Evolutionary conservation across 2,113 vertebrate genomes (phyloP).

Genomic region (Syrrhaptes paradoxus): DNA sequence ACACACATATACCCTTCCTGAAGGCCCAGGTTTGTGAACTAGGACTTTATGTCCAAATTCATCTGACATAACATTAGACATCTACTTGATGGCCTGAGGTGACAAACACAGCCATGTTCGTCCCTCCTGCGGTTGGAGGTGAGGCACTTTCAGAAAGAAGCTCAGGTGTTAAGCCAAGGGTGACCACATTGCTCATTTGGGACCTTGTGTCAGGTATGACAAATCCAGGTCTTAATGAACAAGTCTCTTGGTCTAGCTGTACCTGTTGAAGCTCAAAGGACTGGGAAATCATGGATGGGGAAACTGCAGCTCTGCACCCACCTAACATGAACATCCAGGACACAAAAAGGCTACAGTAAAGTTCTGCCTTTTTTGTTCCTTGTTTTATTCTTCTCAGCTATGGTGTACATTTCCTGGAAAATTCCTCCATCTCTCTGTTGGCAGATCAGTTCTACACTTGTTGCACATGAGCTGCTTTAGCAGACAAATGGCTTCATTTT

Average conservation of each 20-base stretch:
- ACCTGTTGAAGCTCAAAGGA: background rate
- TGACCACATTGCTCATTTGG: background rate
- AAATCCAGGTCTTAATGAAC: background rate
- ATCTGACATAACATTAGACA: background rate
- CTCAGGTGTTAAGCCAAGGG: background rate
- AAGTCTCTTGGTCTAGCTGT: background rate
- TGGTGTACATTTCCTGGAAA: background rate
- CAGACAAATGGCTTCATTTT: conserved; percentile 8
- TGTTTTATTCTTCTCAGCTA: background rate
- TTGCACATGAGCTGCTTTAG: conserved; percentile 34
- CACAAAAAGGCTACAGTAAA: background rate
- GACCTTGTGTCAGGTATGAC: background rate
- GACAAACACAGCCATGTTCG: background rate
- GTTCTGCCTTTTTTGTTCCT: background rate
- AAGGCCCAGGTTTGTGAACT: background rate
- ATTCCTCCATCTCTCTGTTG: background rate
- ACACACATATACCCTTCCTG: background rate
- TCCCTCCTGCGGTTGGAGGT: background rate
- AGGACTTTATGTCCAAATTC: background rate
- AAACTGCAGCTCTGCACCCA: background rate
- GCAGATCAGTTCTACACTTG: conserved; percentile 36
- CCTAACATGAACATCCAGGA: background rate
- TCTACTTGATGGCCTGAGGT: background rate
- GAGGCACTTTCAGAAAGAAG: background rate
- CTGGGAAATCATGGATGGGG: background rate